These are phyloP conservation scores for Saimiri boliviensis DNA, from an alignment of 2,113 vertebrate species.

Conservation along the genomic window DNA sequence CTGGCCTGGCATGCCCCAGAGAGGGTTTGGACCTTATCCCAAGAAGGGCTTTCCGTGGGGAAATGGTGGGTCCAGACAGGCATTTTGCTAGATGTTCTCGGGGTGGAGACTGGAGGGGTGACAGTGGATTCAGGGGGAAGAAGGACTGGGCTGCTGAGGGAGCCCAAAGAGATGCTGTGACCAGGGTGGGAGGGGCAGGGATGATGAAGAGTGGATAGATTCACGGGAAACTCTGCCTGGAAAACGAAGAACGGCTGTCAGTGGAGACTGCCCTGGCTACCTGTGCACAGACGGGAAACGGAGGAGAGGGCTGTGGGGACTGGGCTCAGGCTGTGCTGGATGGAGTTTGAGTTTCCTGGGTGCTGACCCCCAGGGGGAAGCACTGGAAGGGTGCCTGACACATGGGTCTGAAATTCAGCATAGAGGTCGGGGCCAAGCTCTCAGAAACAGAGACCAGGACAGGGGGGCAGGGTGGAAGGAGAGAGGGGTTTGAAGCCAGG, in stretches of 20 bases:
- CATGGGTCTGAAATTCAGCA: neutral
- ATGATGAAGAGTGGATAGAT: neutral
- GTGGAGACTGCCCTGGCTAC: neutral
- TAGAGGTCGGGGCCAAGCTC: neutral
- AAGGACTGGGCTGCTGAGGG: too few relatives aligned
- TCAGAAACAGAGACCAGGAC: neutral
- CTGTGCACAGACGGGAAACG: too few relatives aligned
- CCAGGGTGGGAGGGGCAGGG: neutral
- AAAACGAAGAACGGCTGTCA: fast-evolving
- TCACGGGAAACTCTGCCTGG: neutral
- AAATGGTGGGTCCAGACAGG: too few relatives aligned
- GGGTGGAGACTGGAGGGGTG: neutral
- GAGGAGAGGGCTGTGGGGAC: neutral
- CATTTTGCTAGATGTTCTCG: neutral
- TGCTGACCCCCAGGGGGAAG: neutral
- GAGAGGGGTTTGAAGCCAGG: neutral
- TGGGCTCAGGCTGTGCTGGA: neutral
- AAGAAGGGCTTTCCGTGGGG: neutral
- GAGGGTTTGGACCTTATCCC: neutral
- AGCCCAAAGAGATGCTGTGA: neutral
- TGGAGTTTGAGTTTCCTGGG: neutral
- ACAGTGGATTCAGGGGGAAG: too few relatives aligned
- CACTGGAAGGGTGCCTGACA: neutral
- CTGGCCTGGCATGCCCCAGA: neutral
- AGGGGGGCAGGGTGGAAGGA: fast-evolving